Evolutionary conservation across 2,888 invertebrate species (phyloP), one percentile per base, ranked within the genome.

Genomic region (Megaustenia siamemsis): DNA sequence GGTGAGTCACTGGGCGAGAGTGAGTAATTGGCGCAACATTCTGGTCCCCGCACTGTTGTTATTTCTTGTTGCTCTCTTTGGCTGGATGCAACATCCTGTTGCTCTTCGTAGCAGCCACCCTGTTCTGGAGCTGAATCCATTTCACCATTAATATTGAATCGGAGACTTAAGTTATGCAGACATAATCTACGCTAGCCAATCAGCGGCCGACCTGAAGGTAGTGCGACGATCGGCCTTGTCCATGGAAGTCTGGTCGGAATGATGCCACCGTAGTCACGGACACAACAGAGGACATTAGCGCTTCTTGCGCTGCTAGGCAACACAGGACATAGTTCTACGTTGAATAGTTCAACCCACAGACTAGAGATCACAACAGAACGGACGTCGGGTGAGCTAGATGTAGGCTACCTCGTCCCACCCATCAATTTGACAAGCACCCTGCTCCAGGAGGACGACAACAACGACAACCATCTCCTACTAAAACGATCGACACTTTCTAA

Each of bases 161-260:
- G 43, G 28, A 40, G 71, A 45, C 49, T 68, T 81, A 81, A 81
- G 81, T 81, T 81, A 81, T 81, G 81, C 81, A 71, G 69, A 56
- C 71, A 69, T 81, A 69, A 81, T 69, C 69, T n/a, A 24, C 56
- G n/a, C 28, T 49, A 53, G 49, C 81, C 81, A 81, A 71, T 81
- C 71, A 56, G 28, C 35, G 53, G 53, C 68, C 71, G 56, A 8
- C 45, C 38, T 71, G 43, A 18, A 49, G 35, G n/a, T 53, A 80
- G 49, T 80, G 35, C 80, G 68, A 80, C 32, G 32, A 28, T 79
- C 49, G 35, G 66, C 43, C 63, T 63, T 28, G 66, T 66, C 15
- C 10, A 32, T 28, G 43, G n/a, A 68, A 35, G 32, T 66, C 76
- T 28, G 18, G 63, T n/a, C 60, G 15, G 63, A 60, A 78, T 60